Conservation (phyloP, 2,888 invertebrate species). For the Leucozona laternaria region DNA sequence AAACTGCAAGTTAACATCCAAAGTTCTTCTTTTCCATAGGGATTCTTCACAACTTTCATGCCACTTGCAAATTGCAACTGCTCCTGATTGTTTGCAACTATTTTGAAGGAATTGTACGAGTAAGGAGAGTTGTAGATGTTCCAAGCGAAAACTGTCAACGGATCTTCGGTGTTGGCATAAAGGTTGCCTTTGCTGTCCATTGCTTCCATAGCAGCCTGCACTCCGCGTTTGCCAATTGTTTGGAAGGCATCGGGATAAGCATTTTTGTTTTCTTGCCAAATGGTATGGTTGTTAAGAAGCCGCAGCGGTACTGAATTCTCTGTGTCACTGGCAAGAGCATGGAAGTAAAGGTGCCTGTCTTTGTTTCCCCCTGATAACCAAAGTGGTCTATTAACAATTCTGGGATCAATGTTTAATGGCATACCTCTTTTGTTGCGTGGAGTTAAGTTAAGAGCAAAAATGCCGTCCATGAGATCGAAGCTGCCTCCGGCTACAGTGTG, state of each 20-base stretch:
- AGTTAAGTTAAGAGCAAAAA: slow-evolving; percentile 86
- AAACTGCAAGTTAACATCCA: slow-evolving; percentile 88
- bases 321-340: slow-evolving; percentile 86
- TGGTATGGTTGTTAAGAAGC: slow-evolving; percentile 85
- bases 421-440: slow-evolving; percentile 79
- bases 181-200: slow-evolving; percentile 83
- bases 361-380: slow-evolving; percentile 54
- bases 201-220: slow-evolving; percentile 90
- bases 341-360: slow-evolving; percentile 86
- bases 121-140: slow-evolving; percentile 87
- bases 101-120: slow-evolving; percentile 85
- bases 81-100: slow-evolving; percentile 85
- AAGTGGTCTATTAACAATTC: slow-evolving; percentile 37
- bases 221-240: slow-evolving; percentile 85
- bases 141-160: slow-evolving; percentile 90
- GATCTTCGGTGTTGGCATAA: slow-evolving; percentile 87
- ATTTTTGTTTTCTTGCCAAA: slow-evolving; percentile 84
- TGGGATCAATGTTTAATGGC: background rate
- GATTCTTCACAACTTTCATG: slow-evolving; percentile 87
- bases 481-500: slow-evolving; percentile 85
- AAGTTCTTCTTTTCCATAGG: slow-evolving; percentile 86
- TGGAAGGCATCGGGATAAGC: slow-evolving; percentile 85
- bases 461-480: slow-evolving; percentile 89
- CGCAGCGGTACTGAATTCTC: slow-evolving; percentile 86
- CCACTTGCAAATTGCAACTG: slow-evolving; percentile 90